These are phyloP conservation scores for Drosophila takahashii DNA, from an alignment of 1,140 invertebrate species.

Conservation along the genomic window DNA sequence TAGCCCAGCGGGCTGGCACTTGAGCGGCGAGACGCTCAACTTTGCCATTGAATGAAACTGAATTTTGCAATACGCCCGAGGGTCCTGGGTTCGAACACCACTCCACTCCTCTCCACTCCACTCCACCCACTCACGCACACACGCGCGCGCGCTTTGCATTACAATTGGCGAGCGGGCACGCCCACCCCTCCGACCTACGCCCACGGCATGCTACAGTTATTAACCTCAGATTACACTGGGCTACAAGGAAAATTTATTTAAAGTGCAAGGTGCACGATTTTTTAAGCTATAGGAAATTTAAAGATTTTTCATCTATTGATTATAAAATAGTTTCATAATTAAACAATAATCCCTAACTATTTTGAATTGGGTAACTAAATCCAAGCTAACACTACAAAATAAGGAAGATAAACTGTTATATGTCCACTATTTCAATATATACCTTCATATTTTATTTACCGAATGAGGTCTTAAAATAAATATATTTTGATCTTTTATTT, in stretches of 20 bases:
- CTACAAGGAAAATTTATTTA: constrained; percentile 5
- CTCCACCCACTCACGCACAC: constrained; percentile 28
- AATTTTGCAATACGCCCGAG: constrained; percentile 70
- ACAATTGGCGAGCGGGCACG: constrained; percentile 53
- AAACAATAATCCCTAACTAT: no score
- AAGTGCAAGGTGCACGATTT: not conserved
- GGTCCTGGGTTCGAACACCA: constrained; percentile 32
- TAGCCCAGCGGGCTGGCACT: constrained; percentile 76
- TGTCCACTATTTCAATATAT: no score
- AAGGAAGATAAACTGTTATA: no score
- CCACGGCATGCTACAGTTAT: constrained; percentile 70
- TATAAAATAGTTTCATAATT: no score
- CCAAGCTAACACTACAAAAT: no score
- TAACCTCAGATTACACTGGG: constrained; percentile 66
- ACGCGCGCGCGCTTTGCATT: constrained; percentile 68
- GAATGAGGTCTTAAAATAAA: no score
- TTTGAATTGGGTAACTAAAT: no score
- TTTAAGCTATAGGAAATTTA: not conserved
- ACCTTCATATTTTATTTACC: no score
- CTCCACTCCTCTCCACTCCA: constrained; percentile 20
- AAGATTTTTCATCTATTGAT: no score
- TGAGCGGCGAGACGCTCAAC: constrained; percentile 59
- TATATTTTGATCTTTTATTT: no score
- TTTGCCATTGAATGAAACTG: constrained; percentile 63
- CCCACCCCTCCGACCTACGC: constrained; percentile 42